phyloP scores from a whole-genome alignment of 1,140 invertebrate species.

The Pogonognathellus flavescens region DNA sequence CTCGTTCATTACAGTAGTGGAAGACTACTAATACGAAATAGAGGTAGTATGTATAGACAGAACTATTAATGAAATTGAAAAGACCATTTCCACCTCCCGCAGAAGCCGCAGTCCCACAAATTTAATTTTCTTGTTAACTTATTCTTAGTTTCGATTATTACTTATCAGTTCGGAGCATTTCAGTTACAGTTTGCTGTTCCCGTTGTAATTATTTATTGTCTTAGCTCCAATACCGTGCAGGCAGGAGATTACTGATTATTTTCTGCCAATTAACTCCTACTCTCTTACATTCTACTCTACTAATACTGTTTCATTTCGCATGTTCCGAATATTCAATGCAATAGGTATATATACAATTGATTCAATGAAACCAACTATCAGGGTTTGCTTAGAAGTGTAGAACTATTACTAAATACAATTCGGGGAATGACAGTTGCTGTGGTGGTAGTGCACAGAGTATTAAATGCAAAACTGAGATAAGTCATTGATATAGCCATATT shows the following conservation, averaged over 20 bases:
- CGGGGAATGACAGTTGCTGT: no score
- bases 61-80: not conserved
- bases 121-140: slow-evolving; percentile 40
- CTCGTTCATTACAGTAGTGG: not conserved
- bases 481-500: no score
- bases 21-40: no score
- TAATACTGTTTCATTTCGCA: not conserved
- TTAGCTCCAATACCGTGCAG: not conserved
- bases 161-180: slow-evolving; percentile 36
- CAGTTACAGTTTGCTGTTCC: not conserved
- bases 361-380: no score
- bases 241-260: slow-evolving; percentile 27
- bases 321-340: not conserved
- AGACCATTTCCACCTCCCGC: not conserved
- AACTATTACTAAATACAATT: no score
- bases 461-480: no score
- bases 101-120: not conserved
- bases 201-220: slow-evolving; percentile 33
- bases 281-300: not conserved
- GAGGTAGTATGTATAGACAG: no score
- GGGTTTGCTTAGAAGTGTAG: no score
- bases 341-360: no score
- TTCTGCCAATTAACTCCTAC: slow-evolving; percentile 23
- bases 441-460: no score
- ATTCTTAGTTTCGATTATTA: slow-evolving; percentile 42